Conservation (phyloP, 2,888 invertebrate genomes). For the Trissolcus brochymenae region DNA sequence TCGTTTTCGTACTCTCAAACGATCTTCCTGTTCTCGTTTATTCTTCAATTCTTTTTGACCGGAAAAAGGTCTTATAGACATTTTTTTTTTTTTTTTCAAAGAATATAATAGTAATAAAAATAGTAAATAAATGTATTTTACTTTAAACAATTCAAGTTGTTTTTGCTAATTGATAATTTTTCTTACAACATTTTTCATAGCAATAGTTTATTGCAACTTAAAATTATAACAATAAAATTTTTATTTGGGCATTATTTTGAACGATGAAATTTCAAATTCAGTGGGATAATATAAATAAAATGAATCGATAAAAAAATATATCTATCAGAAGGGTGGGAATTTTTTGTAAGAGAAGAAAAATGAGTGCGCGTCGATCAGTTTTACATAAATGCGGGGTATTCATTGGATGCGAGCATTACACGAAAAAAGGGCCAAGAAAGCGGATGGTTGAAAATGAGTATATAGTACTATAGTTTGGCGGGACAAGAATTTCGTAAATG, state of each 20-base stretch:
- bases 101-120: too few species aligned
- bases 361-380: constrained; percentile 25
- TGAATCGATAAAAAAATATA: constrained; percentile 35
- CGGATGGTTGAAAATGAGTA: constrained; percentile 48
- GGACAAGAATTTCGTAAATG: constrained; percentile 55
- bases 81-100: too few species aligned
- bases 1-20: constrained; percentile 10
- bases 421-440: constrained; percentile 39
- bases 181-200: too few species aligned
- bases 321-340: constrained; percentile 16
- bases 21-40: constrained; percentile 36
- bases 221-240: too few species aligned
- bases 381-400: constrained; percentile 38
- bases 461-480: constrained; percentile 17
- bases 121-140: too few species aligned
- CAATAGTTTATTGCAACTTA: too few species aligned
- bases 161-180: too few species aligned
- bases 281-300: constrained; percentile 1
- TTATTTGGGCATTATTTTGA: too few species aligned
- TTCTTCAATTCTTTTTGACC: constrained; percentile 10
- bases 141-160: too few species aligned
- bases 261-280: too few species aligned
- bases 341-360: too few species aligned
- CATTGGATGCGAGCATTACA: constrained; percentile 8
- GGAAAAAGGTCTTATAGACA: too few species aligned